Evolutionary conservation across 2,797 vertebrate genomes (phyloP).

Genomic region (Eidolon dupreanum): DNA sequence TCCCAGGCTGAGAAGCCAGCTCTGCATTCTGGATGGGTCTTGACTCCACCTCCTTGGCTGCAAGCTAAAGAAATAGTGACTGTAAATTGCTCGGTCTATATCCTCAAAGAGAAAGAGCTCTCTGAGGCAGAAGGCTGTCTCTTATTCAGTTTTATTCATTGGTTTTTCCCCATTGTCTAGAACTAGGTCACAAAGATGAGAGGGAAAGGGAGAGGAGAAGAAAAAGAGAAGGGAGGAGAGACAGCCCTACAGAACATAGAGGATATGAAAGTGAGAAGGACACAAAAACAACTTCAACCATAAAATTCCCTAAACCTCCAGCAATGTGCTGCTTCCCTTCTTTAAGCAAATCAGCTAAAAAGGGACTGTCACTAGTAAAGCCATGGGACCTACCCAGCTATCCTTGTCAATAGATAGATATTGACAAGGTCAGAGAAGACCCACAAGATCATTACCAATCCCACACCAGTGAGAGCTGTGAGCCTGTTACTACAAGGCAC

Average conservation of each 20-base stretch:
- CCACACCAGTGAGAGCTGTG: not conserved
- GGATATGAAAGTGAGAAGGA: not conserved
- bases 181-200: not conserved
- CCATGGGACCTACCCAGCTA: not conserved
- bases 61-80: conserved; percentile 45
- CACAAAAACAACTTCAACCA: not conserved
- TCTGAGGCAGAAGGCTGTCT: conserved; percentile 17
- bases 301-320: conserved; percentile 26
- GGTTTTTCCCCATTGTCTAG: not conserved
- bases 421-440: not conserved
- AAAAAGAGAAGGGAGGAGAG: not conserved
- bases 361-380: not conserved
- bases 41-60: conserved; percentile 40
- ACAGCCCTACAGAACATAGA: not conserved
- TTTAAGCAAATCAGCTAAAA: conserved; percentile 2
- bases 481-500: not conserved
- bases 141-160: not conserved
- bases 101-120: conserved; percentile 39
- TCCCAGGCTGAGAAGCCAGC: conserved; percentile 42
- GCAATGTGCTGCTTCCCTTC: not conserved
- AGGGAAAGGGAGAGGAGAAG: not conserved
- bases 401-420: not conserved
- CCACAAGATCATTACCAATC: no score
- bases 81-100: not conserved
- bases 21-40: conserved; percentile 1